phyloP scores from a whole-genome alignment of 2,888 invertebrate species.

The Strigamia maritima region DNA sequence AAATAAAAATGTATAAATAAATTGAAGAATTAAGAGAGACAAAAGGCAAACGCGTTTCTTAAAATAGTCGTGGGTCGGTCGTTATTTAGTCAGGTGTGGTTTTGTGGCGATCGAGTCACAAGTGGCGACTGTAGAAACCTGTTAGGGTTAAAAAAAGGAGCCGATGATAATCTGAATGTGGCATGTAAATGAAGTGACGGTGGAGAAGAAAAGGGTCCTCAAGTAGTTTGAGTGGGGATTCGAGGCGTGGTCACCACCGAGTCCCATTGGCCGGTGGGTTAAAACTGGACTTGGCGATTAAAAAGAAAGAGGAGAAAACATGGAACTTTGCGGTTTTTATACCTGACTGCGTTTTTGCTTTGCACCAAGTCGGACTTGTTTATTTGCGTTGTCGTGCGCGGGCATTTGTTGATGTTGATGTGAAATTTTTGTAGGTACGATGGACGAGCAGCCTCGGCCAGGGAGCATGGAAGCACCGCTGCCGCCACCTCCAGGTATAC shows the following conservation, averaged over 20 bases:
- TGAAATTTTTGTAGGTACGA: constrained; percentile 35
- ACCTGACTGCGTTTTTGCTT: not conserved
- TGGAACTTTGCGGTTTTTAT: not conserved
- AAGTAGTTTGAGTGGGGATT: constrained; percentile 15
- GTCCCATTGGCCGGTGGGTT: constrained; percentile 17
- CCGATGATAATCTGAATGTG: constrained; percentile 34
- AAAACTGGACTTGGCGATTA: constrained; percentile 16
- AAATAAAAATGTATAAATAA: not conserved
- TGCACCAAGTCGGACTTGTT: not conserved
- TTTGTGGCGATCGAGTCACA: constrained; percentile 30
- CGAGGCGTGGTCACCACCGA: constrained; percentile 31
- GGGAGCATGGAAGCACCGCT: constrained; percentile 45
- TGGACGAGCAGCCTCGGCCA: constrained; percentile 44
- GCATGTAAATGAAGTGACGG: constrained; percentile 30
- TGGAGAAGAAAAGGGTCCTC: constrained; percentile 26
- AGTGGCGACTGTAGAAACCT: constrained; percentile 27
- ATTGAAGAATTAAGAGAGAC: not conserved
- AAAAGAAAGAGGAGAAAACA: not conserved
- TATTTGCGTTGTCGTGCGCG: not conserved
- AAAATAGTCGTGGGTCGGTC: not conserved
- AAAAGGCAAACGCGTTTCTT: not conserved
- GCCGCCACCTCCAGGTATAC: constrained; percentile 42
- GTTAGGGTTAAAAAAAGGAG: constrained; percentile 18
- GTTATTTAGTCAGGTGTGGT: constrained; percentile 28
- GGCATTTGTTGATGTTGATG: constrained; percentile 3